Evolutionary conservation across 2,113 vertebrate species (phyloP), one percentile per base, ranked within the genome.

Genomic region (Cercopithecus mona): DNA sequence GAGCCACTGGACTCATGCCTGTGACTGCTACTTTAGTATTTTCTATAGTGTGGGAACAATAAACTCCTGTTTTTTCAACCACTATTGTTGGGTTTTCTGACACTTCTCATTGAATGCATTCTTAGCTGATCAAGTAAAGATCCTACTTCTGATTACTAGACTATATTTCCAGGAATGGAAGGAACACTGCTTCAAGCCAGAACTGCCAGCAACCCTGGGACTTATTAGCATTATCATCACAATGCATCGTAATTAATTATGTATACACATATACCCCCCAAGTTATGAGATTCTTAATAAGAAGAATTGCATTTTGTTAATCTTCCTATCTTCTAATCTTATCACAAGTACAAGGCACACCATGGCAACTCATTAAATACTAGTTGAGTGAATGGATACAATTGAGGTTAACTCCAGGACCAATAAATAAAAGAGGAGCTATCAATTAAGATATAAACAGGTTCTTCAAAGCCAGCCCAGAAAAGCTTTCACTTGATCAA

Each of bases 161-260:
- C 8, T 43, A 13, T 25, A 87, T 72, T 76, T 96, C 64, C 22
- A 81, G 8, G 61, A 96, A 84, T 61, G 27, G 16, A 66, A 57
- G 52, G 45, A 95, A 88, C 12, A 87, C 20, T 43, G 45, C 27
- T 84, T 70, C 50, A 88, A 91, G 50, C 5, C 32, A 93, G 32
- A 89, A 73, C 64, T 92, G 38, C 25, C 45, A 90, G 57, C 1
- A 82, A 43, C 14, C 17, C 11, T 50, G 40, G 40, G 18, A 59
- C 78, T 78, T 40, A 86, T 89, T 92, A 89, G n/a, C 35, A 81
- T 91, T 55, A 79, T 90, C 55, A 90, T 61, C 30, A 90, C 8
- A 86, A 18, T 59, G 50, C 16, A 82, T 64, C 48, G 75, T 55
- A 88, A 94, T 70, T 55, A 89, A 66, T 52, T 87, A 70, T 18